Evolutionary conservation across 2,113 vertebrate species (phyloP).

Genomic region (Uria lomvia): DNA sequence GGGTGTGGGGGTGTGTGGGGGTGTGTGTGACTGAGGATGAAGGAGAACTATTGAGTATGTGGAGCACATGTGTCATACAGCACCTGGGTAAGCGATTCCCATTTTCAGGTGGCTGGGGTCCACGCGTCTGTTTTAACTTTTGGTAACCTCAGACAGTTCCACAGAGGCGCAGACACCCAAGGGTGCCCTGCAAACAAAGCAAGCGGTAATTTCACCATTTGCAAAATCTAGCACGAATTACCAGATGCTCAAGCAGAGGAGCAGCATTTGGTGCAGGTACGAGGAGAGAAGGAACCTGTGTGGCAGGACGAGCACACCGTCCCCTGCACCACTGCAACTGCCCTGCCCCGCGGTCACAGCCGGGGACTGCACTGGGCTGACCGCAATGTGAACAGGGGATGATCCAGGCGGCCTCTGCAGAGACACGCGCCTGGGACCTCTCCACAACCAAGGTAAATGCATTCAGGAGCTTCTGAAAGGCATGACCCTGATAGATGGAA

Average conservation of each 20-base stretch:
- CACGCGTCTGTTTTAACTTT: not conserved
- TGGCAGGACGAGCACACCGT: not conserved
- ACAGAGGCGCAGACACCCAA: not conserved
- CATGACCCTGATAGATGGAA: not conserved
- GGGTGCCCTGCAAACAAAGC: not conserved
- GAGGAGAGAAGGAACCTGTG: too few relatives aligned
- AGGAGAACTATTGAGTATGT: not conserved
- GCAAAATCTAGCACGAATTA: not conserved
- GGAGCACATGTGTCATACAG: not conserved
- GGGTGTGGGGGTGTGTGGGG: too few relatives aligned
- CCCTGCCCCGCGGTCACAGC: not conserved
- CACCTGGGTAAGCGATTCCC: not conserved
- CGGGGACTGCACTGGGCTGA: not conserved
- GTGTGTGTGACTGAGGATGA: not conserved
- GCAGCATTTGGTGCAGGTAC: not conserved
- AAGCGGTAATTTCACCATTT: not conserved
- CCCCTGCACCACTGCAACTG: not conserved
- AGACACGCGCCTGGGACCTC: not conserved
- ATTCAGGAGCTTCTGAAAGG: not conserved
- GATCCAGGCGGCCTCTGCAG: not conserved
- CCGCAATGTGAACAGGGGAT: not conserved
- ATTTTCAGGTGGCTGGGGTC: not conserved
- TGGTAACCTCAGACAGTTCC: not conserved
- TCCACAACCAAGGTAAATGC: not conserved
- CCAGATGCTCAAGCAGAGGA: not conserved